Evolutionary conservation across 2,797 vertebrate genomes (phyloP).

Genomic region (Accipiter minullus): DNA sequence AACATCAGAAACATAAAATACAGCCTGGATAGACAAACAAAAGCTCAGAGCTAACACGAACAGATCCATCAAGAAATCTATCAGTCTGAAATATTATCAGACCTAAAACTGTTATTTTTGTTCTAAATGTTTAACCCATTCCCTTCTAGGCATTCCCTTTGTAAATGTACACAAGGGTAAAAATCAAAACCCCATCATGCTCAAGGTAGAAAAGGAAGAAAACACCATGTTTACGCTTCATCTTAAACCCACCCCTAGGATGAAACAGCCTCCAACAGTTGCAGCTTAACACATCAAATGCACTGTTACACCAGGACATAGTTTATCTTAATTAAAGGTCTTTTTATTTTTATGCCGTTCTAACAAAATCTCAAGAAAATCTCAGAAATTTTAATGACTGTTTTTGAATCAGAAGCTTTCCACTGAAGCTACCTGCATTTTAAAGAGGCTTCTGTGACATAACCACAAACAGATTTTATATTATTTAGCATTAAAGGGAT

Average conservation of each 20-base stretch:
- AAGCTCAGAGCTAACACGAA: not conserved
- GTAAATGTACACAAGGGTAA: not conserved
- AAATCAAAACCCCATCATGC: not conserved
- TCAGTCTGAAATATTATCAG: not conserved
- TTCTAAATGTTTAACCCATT: not conserved
- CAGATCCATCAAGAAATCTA: not conserved
- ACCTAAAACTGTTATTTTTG: not conserved
- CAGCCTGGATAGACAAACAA: not conserved
- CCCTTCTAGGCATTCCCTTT: not conserved
- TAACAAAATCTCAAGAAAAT: not conserved
- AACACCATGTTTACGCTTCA: not conserved
- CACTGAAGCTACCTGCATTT: constrained; percentile 17
- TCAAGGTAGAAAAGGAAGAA: not conserved
- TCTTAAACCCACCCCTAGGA: not conserved
- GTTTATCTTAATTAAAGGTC: not conserved
- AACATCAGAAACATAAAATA: not conserved
- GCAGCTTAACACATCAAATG: not conserved
- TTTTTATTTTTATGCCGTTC: not conserved
- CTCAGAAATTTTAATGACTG: not conserved
- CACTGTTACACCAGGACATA: not conserved
- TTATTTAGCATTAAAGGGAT: constrained; percentile 17
- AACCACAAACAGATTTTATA: not conserved
- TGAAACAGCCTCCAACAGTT: not conserved
- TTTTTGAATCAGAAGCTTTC: not conserved
- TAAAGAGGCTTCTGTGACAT: not conserved